phyloP scores from a whole-genome alignment of 2,888 invertebrate species.

The Priapulus caudatus region DNA sequence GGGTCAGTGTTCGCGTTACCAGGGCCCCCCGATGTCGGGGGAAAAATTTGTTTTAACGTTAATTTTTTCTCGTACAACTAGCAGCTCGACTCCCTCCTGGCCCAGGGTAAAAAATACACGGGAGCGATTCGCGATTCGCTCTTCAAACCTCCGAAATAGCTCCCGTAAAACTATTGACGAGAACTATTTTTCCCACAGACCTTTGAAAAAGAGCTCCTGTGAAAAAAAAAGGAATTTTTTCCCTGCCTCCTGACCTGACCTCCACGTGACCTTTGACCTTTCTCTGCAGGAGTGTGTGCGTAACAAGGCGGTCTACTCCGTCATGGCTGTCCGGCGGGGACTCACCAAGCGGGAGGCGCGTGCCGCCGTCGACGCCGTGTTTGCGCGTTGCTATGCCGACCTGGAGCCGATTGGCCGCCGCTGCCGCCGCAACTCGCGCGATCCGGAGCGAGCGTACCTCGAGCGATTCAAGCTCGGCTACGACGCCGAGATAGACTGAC shows the following conservation, averaged over 20 bases:
- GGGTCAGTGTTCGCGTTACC: too few relatives aligned
- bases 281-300: constrained; percentile 73
- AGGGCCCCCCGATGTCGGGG: too few relatives aligned
- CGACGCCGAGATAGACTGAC: not conserved
- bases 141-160: too few relatives aligned
- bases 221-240: too few relatives aligned
- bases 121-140: too few relatives aligned
- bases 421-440: constrained; percentile 50
- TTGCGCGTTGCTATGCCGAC: constrained; percentile 77
- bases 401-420: constrained; percentile 70
- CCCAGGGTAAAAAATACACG: too few relatives aligned
- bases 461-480: not conserved
- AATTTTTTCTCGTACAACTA: too few relatives aligned
- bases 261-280: too few relatives aligned
- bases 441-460: constrained; percentile 48
- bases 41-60: not conserved
- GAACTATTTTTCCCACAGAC: too few relatives aligned
- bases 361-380: constrained; percentile 69
- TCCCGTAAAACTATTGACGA: too few relatives aligned
- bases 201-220: too few relatives aligned
- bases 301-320: constrained; percentile 68
- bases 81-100: not conserved
- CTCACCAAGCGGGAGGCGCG: constrained; percentile 57
- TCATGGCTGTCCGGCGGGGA: constrained; percentile 63
- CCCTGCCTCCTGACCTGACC: too few relatives aligned